Evolutionary conservation across 2,888 invertebrate species (phyloP), one percentile per base, ranked within the genome.

Genomic region (Catotricha subobsoleta): DNA sequence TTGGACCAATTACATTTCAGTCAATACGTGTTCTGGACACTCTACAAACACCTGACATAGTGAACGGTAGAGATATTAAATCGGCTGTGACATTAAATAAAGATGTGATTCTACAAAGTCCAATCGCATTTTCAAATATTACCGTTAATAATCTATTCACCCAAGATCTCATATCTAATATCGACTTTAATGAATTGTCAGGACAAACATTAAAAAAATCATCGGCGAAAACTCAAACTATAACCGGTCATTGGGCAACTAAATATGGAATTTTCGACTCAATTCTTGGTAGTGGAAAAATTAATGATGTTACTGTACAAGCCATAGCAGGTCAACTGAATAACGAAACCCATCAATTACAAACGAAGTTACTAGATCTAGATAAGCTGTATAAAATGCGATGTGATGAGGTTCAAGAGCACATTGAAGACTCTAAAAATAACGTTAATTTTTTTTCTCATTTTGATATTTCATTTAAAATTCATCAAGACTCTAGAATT

Each of bases 241-340:
- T 73, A 6, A 54, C 53, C 9, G 66, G 67, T 5, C 59, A 61
- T 23, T 72, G 72, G 71, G 60, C 52, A 2, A 48, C 67, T 2
- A 44, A 52, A 44, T 47, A 52, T 1, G 44, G 52, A 3, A 48
- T 53, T 25, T 43, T 65, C 20, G 48, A 19, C 12, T 15, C 19
- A 34, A 10, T 15, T 7, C n/a, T 6, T 9, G 60, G 64, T 8
- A 50, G 46, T 40, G 59, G 55, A 3, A 9, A n/a, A 27, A 25
- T 34, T 13, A 40, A 40, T 33, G 40, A 25, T 20, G 16, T 40
- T 19, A n/a, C 13, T 18, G 31, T 33, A 2, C 19, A 33, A 18
- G 15, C 2, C 12, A 15, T 40, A 6, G 33, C 20, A 16, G 15
- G 18, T 20, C 23, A 56, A 52, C 41, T 46, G 48, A 42, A 44